Conservation (phyloP, 1,140 invertebrate genomes). For the Copidosoma floridanum region DNA sequence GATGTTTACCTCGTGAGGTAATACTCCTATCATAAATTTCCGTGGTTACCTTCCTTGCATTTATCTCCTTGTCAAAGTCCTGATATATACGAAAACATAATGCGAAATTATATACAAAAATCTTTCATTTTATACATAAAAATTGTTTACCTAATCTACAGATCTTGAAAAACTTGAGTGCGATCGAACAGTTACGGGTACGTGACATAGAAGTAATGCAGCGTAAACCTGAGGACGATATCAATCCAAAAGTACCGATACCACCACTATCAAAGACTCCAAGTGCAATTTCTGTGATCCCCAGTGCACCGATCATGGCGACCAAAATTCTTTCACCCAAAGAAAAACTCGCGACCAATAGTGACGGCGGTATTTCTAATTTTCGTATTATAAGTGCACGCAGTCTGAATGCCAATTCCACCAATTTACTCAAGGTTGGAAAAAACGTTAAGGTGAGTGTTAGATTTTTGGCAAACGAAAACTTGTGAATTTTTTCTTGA, state of each 20-base stretch:
- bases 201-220: constrained; percentile 38
- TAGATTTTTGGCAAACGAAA: not conserved
- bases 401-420: not conserved
- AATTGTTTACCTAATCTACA: constrained; percentile 26
- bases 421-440: constrained; percentile 9
- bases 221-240: not conserved
- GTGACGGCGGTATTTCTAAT: constrained; percentile 13
- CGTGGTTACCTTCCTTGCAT: no score
- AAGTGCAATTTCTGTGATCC: not conserved
- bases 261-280: not conserved
- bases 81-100: no score
- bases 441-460: constrained; percentile 16
- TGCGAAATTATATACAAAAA: no score
- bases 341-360: not conserved
- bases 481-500: not conserved
- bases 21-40: no score
- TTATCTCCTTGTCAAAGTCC: not conserved
- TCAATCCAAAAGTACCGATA: not conserved
- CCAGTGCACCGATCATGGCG: not conserved
- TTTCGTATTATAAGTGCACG: constrained; percentile 16
- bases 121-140: no score
- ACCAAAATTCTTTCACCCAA: not conserved
- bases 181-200: constrained; percentile 44
- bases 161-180: constrained; percentile 35
- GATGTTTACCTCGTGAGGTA: constrained; percentile 44